These are phyloP conservation scores for Rhagonycha fulva DNA, from an alignment of 2,888 invertebrate genomes.

Conservation along the genomic window DNA sequence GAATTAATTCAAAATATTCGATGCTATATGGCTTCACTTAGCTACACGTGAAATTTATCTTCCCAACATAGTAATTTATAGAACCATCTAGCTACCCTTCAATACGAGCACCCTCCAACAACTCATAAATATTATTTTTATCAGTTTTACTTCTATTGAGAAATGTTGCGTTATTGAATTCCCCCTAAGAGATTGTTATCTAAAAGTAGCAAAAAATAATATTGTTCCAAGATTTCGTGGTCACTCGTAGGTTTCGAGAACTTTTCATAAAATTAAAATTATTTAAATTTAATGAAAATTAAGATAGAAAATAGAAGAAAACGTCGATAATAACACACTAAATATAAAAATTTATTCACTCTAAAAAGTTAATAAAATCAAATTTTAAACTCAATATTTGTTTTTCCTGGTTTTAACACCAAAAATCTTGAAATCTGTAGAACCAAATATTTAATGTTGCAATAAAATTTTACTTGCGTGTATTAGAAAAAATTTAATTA, in stretches of 20 bases:
- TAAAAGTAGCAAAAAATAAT: not conserved
- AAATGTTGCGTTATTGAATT: not conserved
- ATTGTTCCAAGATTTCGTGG: not conserved
- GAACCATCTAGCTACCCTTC: not conserved
- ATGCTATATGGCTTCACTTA: not conserved
- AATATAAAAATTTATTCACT: too few species aligned
- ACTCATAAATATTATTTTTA: not conserved
- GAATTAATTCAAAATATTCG: not conserved
- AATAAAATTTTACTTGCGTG: too few species aligned
- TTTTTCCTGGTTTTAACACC: too few species aligned
- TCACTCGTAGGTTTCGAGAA: too few species aligned
- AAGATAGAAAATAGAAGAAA: not conserved
- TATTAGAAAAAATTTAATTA: too few species aligned
- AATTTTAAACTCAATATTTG: too few species aligned
- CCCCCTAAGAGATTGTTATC: not conserved
- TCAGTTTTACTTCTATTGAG: not conserved
- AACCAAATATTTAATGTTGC: too few species aligned
- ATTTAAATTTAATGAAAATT: not conserved
- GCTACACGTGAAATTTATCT: not conserved
- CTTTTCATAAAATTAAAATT: too few species aligned
- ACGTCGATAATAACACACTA: too few species aligned
- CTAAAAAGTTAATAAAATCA: too few species aligned
- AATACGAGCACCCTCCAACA: not conserved
- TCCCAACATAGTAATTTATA: not conserved
- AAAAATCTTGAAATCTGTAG: too few species aligned